Percentiles rank a stretch among this genome's conserved stretches.
Evolutionary conservation across 1,140 invertebrate genomes (phyloP).

Genomic region (Colletes gigas): DNA sequence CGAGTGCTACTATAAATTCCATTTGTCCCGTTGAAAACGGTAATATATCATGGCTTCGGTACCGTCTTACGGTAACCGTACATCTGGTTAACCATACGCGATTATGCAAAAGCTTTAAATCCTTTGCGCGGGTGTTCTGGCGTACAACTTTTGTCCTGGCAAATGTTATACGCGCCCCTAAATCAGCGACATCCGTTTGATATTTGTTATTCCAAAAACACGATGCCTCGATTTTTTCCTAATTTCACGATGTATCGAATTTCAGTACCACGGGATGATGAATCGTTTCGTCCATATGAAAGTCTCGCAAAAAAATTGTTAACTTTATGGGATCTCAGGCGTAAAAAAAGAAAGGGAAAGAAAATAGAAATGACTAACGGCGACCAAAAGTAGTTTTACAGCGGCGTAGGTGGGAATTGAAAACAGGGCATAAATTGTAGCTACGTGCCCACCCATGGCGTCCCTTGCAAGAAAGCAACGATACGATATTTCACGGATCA

Average conservation of each 20-base stretch:
- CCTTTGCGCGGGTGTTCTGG: neutral
- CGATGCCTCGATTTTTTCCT: neutral
- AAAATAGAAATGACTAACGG: conserved; percentile 16
- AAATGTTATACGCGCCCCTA: neutral
- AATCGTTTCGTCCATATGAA: no score
- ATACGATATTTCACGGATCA: conserved; percentile 52
- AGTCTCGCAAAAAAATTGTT: no score
- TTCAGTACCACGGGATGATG: no score
- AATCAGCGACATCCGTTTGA: neutral
- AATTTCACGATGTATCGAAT: no score
- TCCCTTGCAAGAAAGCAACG: conserved; percentile 9
- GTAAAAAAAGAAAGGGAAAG: conserved; percentile 9
- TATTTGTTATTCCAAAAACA: neutral
- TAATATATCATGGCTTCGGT: conserved; percentile 37
- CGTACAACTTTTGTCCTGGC: neutral
- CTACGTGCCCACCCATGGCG: conserved; percentile 35
- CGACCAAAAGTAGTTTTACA: conserved; percentile 28
- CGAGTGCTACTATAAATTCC: conserved; percentile 64
- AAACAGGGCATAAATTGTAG: conserved; percentile 50
- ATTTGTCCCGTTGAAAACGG: conserved; percentile 57
- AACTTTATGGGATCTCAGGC: neutral
- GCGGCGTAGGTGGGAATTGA: conserved; percentile 32
- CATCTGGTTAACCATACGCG: conserved; percentile 38
- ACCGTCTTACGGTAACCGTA: conserved; percentile 11
- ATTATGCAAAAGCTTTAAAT: conserved; percentile 41